These are phyloP conservation scores for Cyanoliseus patagonus DNA, from an alignment of 2,113 vertebrate species.

Conservation along the genomic window DNA sequence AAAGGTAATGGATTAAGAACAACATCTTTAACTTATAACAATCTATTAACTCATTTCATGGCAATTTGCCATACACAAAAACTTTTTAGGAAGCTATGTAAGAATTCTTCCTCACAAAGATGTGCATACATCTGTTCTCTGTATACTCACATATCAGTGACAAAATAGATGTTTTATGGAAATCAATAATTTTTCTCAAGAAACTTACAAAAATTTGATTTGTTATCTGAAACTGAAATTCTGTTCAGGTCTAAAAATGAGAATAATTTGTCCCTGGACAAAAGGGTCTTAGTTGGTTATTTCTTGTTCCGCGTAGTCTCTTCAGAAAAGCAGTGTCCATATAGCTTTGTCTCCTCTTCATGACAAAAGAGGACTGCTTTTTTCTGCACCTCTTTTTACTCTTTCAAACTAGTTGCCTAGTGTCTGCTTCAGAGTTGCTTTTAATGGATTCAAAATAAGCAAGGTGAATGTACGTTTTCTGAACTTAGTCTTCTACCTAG, in stretches of 20 bases:
- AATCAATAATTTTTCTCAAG: background rate
- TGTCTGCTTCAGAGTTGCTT: background rate
- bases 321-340: background rate
- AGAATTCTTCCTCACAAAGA: background rate
- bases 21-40: background rate
- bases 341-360: background rate
- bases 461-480: background rate
- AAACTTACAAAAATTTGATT: background rate
- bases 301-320: background rate
- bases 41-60: background rate
- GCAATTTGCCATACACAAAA: background rate
- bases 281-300: accelerated
- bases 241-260: background rate
- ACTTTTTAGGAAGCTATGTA: background rate
- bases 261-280: background rate
- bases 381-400: background rate
- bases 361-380: background rate
- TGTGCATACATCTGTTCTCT: background rate
- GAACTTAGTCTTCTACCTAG: background rate
- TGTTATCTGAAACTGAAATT: background rate
- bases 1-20: background rate
- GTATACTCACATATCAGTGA: background rate
- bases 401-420: background rate
- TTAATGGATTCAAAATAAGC: background rate
- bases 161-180: background rate